phyloP scores from a whole-genome alignment of 1,140 invertebrate species.

The Drosophila punjabiensis region DNA sequence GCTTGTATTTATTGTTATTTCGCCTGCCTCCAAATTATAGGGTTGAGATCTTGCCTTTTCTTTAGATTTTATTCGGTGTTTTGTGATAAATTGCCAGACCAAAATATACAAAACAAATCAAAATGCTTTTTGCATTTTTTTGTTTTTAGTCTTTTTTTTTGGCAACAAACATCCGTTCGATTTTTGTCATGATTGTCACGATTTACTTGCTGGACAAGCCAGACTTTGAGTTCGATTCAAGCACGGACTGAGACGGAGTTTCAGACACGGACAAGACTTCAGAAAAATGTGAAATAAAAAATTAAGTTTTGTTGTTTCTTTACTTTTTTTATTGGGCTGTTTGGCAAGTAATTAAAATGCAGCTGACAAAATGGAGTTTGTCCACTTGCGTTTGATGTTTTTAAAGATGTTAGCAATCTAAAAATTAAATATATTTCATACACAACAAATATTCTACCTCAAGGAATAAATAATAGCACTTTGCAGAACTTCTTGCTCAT shows the following conservation, averaged over 20 bases:
- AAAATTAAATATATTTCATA: background rate
- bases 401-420: background rate
- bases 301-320: slow-evolving; percentile 7
- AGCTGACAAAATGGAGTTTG: slow-evolving; percentile 53
- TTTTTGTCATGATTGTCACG: slow-evolving; percentile 80
- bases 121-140: slow-evolving; percentile 68
- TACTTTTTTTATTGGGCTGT: slow-evolving; percentile 4
- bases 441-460: background rate
- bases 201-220: slow-evolving; percentile 68
- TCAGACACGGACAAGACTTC: slow-evolving; percentile 11
- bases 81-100: slow-evolving; percentile 74
- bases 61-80: slow-evolving; percentile 48
- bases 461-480: background rate
- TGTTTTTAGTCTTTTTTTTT: slow-evolving; percentile 52
- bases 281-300: slow-evolving; percentile 27
- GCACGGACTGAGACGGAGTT: background rate
- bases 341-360: slow-evolving; percentile 71
- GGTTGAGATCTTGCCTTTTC: slow-evolving; percentile 54
- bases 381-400: background rate
- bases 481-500: background rate
- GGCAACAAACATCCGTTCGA: slow-evolving; percentile 71
- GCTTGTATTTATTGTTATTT: slow-evolving; percentile 28
- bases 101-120: slow-evolving; percentile 44
- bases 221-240: slow-evolving; percentile 39
- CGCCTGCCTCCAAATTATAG: slow-evolving; percentile 42